These are phyloP conservation scores for Theristus sp. DNA, from an alignment of 2,888 invertebrate genomes.

Conservation along the genomic window DNA sequence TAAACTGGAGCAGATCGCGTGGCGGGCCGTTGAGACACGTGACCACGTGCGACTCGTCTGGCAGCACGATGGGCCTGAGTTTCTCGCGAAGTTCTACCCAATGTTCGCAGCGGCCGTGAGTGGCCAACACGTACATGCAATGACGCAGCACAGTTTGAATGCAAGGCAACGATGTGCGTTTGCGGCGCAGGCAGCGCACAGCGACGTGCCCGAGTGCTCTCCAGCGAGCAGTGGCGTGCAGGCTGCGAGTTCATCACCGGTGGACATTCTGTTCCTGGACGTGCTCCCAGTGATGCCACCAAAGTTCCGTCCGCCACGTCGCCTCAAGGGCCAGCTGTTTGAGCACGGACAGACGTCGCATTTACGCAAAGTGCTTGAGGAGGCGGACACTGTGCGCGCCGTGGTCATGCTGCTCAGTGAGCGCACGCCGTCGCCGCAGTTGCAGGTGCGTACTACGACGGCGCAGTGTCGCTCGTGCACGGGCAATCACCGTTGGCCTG, in stretches of 20 bases:
- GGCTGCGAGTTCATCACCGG: too few relatives aligned
- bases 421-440: neutral
- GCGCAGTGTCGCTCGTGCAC: too few relatives aligned
- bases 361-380: conserved; percentile 19
- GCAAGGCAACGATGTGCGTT: too few relatives aligned
- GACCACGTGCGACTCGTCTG: conserved; percentile 52
- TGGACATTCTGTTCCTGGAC: conserved; percentile 65
- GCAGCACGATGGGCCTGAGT: conserved; percentile 47
- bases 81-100: conserved; percentile 19
- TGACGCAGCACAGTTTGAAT: too few relatives aligned
- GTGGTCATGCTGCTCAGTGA: neutral
- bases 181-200: too few relatives aligned
- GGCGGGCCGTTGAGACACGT: conserved; percentile 25
- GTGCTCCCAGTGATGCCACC: conserved; percentile 66
- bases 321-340: conserved; percentile 12
- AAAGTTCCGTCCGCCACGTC: conserved; percentile 53
- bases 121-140: too few relatives aligned
- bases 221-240: too few relatives aligned
- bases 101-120: conserved; percentile 11
- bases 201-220: too few relatives aligned
- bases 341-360: conserved; percentile 23
- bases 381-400: neutral
- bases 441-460: too few relatives aligned
- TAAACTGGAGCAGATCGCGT: conserved; percentile 2
- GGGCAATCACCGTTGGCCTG: too few relatives aligned